phyloP scores from a whole-genome alignment of 1,140 invertebrate genomes.

The Heliothis virescens region DNA sequence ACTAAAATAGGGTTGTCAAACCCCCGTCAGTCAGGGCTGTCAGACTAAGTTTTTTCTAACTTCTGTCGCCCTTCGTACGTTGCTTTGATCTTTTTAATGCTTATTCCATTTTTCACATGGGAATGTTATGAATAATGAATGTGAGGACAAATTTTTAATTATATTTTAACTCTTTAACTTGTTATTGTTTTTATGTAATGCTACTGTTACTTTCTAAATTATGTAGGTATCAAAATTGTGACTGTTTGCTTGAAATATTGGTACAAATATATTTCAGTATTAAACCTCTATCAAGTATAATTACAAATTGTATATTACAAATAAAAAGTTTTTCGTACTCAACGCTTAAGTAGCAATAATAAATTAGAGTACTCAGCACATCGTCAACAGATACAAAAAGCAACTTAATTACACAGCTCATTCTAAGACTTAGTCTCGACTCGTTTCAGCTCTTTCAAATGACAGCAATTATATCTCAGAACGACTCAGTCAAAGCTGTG shows the following conservation, averaged over 20 bases:
- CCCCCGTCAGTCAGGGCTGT: conserved; percentile 56
- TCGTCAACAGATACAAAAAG: conserved; percentile 1
- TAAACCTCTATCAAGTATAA: too few relatives aligned
- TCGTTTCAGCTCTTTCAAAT: conserved; percentile 22
- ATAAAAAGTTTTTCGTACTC: too few relatives aligned
- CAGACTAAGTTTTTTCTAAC: conserved; percentile 55
- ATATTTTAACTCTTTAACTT: conserved; percentile 2
- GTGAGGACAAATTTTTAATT: conserved; percentile 47
- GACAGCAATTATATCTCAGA: conserved; percentile 25
- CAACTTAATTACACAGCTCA: not conserved
- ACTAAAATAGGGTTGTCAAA: conserved; percentile 62
- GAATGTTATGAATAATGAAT: conserved; percentile 53
- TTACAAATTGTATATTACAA: too few relatives aligned
- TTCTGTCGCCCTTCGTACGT: conserved; percentile 52
- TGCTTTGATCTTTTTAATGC: conserved; percentile 58
- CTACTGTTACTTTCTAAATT: not conserved
- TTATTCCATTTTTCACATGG: conserved; percentile 56
- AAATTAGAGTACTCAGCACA: not conserved
- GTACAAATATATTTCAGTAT: too few relatives aligned
- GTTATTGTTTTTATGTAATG: not conserved
- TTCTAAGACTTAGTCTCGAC: not conserved
- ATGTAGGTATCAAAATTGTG: too few relatives aligned
- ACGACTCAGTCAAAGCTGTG: conserved; percentile 23
- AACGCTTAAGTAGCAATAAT: too few relatives aligned
- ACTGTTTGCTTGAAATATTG: too few relatives aligned